Evolutionary conservation across 2,888 invertebrate genomes (phyloP), one percentile per base, ranked within the genome.

Genomic region (Rotaria macrura): DNA sequence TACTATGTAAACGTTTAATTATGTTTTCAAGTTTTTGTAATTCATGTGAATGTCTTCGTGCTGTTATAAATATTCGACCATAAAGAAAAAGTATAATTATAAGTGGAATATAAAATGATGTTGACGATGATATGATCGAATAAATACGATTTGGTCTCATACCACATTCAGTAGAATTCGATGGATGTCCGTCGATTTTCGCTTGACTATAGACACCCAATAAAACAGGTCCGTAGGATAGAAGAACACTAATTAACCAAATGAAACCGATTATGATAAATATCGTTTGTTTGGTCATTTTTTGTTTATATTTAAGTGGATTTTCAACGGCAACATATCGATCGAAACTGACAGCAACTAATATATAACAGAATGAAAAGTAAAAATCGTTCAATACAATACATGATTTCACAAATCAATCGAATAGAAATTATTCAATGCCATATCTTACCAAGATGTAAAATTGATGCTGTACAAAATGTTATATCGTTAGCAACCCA

Each of bases 31-130:
- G 43, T 79, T 79, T 79, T 79, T 79, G 79, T 43, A 79, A 43
- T 79, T 79, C 79, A n/a, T 43, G n/a, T 25, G 86, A 84, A 74
- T 86, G 86, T 38, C 49, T 65, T 54, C 83, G 74, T 20, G 86
- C 86, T 34, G 84, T 57, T 47, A 86, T 52, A 65, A 83, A 86
- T 43, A 86, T 86, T 55, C 84, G 43, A 29, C 55, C 38, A 47
- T 86, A 86, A 20, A 86, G 74, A 29, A 49, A 55, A 12, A 84
- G 79, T 54, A 86, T 86, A 40, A 86, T 86, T 29, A 86, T 57
- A 43, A 86, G 65, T 47, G 86, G 86, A 83, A 86, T 86, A 86
- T 55, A 86, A 84, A 86, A 86, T 25, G 86, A 86, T 29, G 84
- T 55, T 38, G 84, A 86, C 2, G 86, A 86, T 4, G 86, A 86